A percentile compares a stretch with the other conserved stretches of the same genome.
These are phyloP conservation scores for Pterois miles DNA, from an alignment of 2,797 vertebrate genomes.

Conservation along the genomic window DNA sequence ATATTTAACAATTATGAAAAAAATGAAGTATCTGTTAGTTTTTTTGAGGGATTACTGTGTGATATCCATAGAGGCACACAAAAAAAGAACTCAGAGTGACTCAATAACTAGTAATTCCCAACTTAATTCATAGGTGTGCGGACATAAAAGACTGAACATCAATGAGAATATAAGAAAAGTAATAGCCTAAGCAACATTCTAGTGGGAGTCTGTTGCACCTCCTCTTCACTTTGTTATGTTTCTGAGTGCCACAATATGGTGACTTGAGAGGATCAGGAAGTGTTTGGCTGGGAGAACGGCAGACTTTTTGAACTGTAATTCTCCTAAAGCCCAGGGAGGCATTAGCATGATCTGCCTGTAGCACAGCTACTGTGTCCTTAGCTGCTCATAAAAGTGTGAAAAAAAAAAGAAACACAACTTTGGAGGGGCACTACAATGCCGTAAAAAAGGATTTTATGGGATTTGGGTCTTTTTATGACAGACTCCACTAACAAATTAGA, in stretches of 20 bases:
- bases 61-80: neutral
- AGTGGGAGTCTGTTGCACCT: slow-evolving; percentile 24
- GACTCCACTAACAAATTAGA: slow-evolving; percentile 33
- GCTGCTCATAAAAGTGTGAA: slow-evolving; percentile 66
- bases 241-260: slow-evolving; percentile 36
- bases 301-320: slow-evolving; percentile 64
- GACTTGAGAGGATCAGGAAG: slow-evolving; percentile 68
- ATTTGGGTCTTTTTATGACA: slow-evolving; percentile 30
- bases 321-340: slow-evolving; percentile 61
- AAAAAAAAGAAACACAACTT: slow-evolving; percentile 55
- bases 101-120: slow-evolving; percentile 4
- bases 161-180: slow-evolving; percentile 8
- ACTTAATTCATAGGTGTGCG: neutral
- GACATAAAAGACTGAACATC: neutral
- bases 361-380: slow-evolving; percentile 64
- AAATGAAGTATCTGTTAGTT: neutral
- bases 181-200: slow-evolving; percentile 19
- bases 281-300: slow-evolving; percentile 54
- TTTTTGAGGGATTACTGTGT: neutral
- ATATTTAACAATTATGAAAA: slow-evolving; percentile 7
- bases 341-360: slow-evolving; percentile 68
- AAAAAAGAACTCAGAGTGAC: neutral
- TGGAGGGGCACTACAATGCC: slow-evolving; percentile 40
- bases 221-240: slow-evolving; percentile 38
- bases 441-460: slow-evolving; percentile 40